Evolutionary conservation across 64 coral and sea anemone genomes (phyloP), one percentile per base, ranked within the genome.

Genomic region (Actinia tenebrosa): DNA sequence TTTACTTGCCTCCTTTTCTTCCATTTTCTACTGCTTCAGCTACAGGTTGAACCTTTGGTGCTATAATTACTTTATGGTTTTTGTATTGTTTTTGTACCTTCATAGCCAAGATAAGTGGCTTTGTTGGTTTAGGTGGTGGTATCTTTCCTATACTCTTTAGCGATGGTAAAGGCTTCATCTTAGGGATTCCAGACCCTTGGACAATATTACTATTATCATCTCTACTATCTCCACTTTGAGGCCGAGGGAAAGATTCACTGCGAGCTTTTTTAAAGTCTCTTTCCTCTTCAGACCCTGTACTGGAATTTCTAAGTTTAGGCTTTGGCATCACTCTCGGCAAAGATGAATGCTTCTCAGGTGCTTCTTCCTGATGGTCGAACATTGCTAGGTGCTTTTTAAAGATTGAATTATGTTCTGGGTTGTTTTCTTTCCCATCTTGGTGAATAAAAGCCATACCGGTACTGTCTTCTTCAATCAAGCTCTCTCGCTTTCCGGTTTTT

Each of bases 81-180:
- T 64, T 85, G 56, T 61, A 85, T 7, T 46, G 43, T 61, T 85
- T 85, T 85, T 85, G 44, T 27, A 85, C 8, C 17, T 18, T 64
- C 60, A 61, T 64, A 14, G n/a, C 53, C 10, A 85, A 25, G 23
- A 64, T 61, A 18, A 64, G 54, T 27, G 83, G 53, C 42, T 85
- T 85, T 18, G 53, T 45, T 85, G 83, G 83, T 61, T 85, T 85
- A 43, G 26, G 53, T 19, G 83, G 83, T 53, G 83, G 83, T 81
- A 50, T 81, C 26, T 83, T 82, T 54, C 90, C 90, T n/a, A 92
- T 46, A 66, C 90, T 92, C 63, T 92, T 71, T 55, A 92, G 64
- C 68, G 90, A 87, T 13, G 90, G 90, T 60, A 92, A 77, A 56
- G 13, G 18, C 4, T 75, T 27, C 19, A 92, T 43, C 30, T 30